A percentile compares a stretch with the other conserved stretches of the same genome.
phyloP scores from a whole-genome alignment of 1,140 invertebrate genomes.

The Drosophila tropicalis region DNA sequence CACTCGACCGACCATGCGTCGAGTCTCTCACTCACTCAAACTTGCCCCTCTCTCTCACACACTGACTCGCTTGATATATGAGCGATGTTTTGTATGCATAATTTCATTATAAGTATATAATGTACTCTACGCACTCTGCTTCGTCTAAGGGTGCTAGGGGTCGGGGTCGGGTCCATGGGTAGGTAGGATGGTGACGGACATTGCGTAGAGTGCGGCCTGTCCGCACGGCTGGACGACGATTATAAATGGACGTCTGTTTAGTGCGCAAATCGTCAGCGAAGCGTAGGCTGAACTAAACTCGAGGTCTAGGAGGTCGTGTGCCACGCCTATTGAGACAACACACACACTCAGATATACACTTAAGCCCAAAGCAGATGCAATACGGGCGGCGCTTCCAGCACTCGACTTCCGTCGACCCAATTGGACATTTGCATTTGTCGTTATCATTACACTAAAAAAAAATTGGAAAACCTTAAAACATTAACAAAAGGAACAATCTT shows the following conservation, averaged over 20 bases:
- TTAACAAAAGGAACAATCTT: too few relatives aligned
- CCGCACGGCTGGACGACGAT: constrained; percentile 70
- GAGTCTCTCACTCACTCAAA: constrained; percentile 3
- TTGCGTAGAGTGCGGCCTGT: constrained; percentile 61
- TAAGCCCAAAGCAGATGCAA: constrained; percentile 55
- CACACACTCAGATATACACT: neutral
- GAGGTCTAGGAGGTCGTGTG: constrained; percentile 31
- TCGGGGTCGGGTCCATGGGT: neutral
- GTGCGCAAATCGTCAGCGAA: constrained; percentile 74
- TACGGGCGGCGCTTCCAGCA: constrained; percentile 38
- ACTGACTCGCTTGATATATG: constrained; percentile 66
- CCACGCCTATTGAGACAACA: constrained; percentile 52
- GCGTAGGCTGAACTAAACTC: constrained; percentile 52
- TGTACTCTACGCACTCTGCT: constrained; percentile 56
- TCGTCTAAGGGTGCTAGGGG: constrained; percentile 5
- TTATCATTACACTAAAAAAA: constrained; percentile 26
- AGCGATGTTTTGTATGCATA: constrained; percentile 78
- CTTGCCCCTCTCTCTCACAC: neutral
- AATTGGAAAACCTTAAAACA: neutral
- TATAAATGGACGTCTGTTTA: constrained; percentile 76
- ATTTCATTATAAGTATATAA: constrained; percentile 72
- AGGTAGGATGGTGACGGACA: constrained; percentile 21
- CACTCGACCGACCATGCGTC: constrained; percentile 65
- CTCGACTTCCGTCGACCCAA: constrained; percentile 55
- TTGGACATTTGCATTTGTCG: constrained; percentile 70